phyloP scores from a whole-genome alignment of 2,888 invertebrate genomes.

The Vesta saturnalis region DNA sequence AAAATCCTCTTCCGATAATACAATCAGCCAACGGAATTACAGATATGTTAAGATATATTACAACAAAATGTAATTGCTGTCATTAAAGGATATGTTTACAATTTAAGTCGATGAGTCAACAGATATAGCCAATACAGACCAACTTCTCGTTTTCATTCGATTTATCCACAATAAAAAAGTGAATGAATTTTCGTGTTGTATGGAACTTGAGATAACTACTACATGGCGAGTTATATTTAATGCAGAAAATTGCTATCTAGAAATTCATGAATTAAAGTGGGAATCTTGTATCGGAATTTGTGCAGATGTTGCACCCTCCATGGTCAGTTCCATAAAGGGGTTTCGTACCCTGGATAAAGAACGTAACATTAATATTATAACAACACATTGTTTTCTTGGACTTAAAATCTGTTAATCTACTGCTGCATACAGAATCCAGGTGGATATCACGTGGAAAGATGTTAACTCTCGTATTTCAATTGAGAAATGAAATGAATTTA shows the following conservation, averaged over 20 bases:
- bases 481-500: no score
- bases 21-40: no score
- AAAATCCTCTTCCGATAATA: no score
- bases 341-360: not conserved
- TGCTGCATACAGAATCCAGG: not conserved
- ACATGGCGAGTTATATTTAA: not conserved
- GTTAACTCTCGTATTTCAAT: not conserved
- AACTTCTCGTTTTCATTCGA: not conserved
- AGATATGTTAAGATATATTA: no score
- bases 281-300: no score
- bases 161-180: not conserved
- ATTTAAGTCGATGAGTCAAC: not conserved
- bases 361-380: not conserved
- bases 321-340: not conserved
- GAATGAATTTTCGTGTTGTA: not conserved
- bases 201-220: not conserved
- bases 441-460: not conserved
- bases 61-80: no score
- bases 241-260: not conserved
- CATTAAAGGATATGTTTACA: no score
- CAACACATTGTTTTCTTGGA: not conserved
- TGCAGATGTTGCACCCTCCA: not conserved
- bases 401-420: no score
- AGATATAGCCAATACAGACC: not conserved
- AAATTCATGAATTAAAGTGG: not conserved